Base-by-base conservation (phyloP, 2,888 invertebrate genomes). In the Andricus quercusramuli region DNA sequence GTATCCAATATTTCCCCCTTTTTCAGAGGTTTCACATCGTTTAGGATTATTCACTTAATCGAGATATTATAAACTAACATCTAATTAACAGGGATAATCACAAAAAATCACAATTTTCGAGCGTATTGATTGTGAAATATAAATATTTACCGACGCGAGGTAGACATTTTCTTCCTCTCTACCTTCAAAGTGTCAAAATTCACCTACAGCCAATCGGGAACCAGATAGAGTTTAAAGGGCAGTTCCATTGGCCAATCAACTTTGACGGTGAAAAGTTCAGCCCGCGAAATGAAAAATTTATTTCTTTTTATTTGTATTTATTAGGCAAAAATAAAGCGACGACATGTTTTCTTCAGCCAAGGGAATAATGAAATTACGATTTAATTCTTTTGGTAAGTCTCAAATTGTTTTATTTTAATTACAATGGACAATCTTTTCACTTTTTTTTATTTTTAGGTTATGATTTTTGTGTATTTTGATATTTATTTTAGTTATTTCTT, bases 381-480 rank as follows among this genome's bases (percentile, higher is more conserved):
- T 74, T 68, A 66, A 78, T 78, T 70, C 70, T n/a, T 41, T 80
- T 32, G 80, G 80, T 80, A 59, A 56, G 78, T n/a, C n/a, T 25
- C 3, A 32, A 32, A 56, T 13, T 1, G 29, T 9, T 9, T 51
- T 32, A 32, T n/a, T 32, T 32, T 51, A 32, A 20, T 51, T 32
- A 32, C 13, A n/a, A 37, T 66, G 1, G 20, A 20, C 41, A 20
- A 51, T 32, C 20, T n/a, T 51, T n/a, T 17, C 0, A 11, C 1
- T 20, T 25, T 51, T 51, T 47, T 13, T 25, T 29, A 56, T 56
- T 74, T 74, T 29, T 56, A 74, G 74, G 74, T 74, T 74, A 74
- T 51, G 13, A 56, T n/a, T n/a, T n/a, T 56, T 8, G 56, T 56
- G 1, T 56, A 25, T 70, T 70, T 70, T 70, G 11, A 25, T 20